Evolutionary conservation across 2,888 invertebrate species (phyloP).

Genomic region (Ochropleura leucogaster): DNA sequence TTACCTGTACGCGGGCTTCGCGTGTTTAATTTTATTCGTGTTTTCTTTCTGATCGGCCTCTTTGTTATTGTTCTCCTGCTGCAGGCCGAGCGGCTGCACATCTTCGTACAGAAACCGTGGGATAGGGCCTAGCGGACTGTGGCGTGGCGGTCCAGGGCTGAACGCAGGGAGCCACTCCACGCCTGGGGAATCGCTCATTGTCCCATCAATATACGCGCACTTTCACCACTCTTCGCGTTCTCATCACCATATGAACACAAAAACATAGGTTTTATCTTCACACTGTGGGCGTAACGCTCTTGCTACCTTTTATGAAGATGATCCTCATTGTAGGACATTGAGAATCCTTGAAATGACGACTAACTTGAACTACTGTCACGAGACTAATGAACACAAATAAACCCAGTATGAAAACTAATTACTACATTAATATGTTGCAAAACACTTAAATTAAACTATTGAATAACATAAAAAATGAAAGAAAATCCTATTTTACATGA

Average conservation of each 20-base stretch:
- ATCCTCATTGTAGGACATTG: constrained; percentile 86
- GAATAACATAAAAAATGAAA: constrained; percentile 86
- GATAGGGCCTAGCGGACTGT: constrained; percentile 87
- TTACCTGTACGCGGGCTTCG: constrained; percentile 91
- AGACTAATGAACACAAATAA: constrained; percentile 67
- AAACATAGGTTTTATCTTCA: constrained; percentile 71
- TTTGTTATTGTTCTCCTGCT: constrained; percentile 88
- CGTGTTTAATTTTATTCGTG: constrained; percentile 88
- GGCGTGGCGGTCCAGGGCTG: constrained; percentile 88
- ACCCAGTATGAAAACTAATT: constrained; percentile 72
- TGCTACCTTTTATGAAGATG: constrained; percentile 86
- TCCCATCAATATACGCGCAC: constrained; percentile 78
- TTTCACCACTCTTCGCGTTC: constrained; percentile 72
- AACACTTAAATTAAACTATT: constrained; percentile 75
- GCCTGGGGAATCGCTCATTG: constrained; percentile 89
- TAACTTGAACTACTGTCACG: constrained; percentile 78
- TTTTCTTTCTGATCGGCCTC: constrained; percentile 85
- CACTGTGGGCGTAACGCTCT: constrained; percentile 81
- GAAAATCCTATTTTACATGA: constrained; percentile 83
- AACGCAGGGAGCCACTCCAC: constrained; percentile 90
- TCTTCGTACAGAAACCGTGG: constrained; percentile 88
- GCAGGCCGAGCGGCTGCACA: constrained; percentile 84
- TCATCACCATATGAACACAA: constrained; percentile 72
- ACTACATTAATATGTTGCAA: constrained; percentile 71
- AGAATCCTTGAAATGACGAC: constrained; percentile 87